Percentiles rank a stretch among this genome's conserved stretches.
phyloP scores from a whole-genome alignment of 2,113 vertebrate genomes.

The Cariama cristata region DNA sequence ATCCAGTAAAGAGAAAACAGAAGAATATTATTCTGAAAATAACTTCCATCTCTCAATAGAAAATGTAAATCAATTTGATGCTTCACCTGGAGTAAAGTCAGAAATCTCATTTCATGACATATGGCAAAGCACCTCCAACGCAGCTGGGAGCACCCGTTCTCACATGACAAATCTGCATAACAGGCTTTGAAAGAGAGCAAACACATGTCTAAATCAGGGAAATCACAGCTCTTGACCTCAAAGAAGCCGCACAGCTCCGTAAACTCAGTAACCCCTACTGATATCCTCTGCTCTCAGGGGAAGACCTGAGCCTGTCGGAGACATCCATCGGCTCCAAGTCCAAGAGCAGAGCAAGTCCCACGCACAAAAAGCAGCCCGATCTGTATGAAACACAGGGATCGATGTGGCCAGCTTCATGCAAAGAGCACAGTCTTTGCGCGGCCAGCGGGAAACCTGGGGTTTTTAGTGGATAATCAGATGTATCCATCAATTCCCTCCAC shows the following conservation, averaged over 20 bases:
- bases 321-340: neutral
- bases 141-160: neutral
- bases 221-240: neutral
- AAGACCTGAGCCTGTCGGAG: neutral
- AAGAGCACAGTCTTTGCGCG: fast-evolving
- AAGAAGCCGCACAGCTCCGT: neutral
- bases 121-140: neutral
- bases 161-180: neutral
- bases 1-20: neutral
- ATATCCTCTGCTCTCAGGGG: neutral
- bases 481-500: neutral
- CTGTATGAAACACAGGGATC: neutral
- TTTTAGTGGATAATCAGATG: neutral
- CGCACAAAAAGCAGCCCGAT: neutral
- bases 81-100: neutral
- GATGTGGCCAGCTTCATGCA: fast-evolving
- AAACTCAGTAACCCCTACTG: neutral
- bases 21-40: neutral
- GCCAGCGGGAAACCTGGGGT: neutral
- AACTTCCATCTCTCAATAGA: neutral
- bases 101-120: neutral
- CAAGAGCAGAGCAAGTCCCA: neutral
- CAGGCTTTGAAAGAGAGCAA: conserved; percentile 14
- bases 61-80: conserved; percentile 10
- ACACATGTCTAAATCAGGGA: neutral